Base-by-base conservation (phyloP, 2,888 invertebrate genomes). In the Apodemia duryi region DNA sequence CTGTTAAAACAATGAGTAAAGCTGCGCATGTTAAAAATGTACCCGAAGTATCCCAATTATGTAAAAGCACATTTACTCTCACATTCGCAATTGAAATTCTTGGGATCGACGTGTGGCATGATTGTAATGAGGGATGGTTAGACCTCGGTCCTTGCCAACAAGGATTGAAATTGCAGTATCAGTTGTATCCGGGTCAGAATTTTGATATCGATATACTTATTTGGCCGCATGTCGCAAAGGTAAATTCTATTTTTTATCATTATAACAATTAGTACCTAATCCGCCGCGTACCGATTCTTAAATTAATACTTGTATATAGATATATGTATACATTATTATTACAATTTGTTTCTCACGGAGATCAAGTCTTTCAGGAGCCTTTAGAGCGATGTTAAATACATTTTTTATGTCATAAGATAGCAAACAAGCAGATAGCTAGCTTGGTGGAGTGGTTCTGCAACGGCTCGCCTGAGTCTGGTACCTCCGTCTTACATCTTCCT, bases 191-290 rank as follows among this genome's bases (percentile, higher is more conserved):
- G 13, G 88, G 85, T 2, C 80, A 83, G 61, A 73, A 21, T 28
- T 88, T 73, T 67, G 88, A 88, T 9, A 52, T 88, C 29, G 88
- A 90, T 68, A 72, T 91, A 51, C 69, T 82, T 43, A 82, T 91
- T 63, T 91, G 88, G 87, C 87, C 88, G 7, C 84, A 88, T 69
- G 78, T 75, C 63, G 86, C 82, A 41, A 90, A 91, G 86, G 90
- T 89, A 72, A 46, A 13, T 46, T 46, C 10, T 43, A 43, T 2
- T 10, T 43, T 43, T 11, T 38, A 43, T 11, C 10, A 11, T 43
- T 43, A 43, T 6, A 38, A 6, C 7, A 11, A 11, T 1, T 43
- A 43, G 43, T 10, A 21, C 21, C 21, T 21, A 2, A 43, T 3
- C 10, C 6, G 10, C 10, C 10, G 3, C 9, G 10, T 43, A 38